phyloP scores from a whole-genome alignment of 2,888 invertebrate species.

The Notocelia uddmanniana region DNA sequence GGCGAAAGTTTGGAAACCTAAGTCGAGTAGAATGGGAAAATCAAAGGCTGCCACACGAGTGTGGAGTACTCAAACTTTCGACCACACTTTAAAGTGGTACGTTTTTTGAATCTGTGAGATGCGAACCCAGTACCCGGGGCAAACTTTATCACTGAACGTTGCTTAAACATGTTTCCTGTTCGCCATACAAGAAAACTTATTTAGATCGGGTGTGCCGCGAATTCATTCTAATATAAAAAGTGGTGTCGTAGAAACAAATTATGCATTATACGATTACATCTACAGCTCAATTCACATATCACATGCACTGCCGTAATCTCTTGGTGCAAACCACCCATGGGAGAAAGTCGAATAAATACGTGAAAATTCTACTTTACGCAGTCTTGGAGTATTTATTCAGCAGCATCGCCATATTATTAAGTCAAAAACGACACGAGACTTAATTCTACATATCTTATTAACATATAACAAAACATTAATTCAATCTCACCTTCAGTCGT shows the following conservation, averaged over 20 bases:
- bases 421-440: too few species aligned
- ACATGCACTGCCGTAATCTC: too few species aligned
- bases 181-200: conserved; percentile 11
- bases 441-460: background rate
- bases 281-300: too few species aligned
- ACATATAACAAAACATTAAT: too few species aligned
- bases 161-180: conserved; percentile 30
- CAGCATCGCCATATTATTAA: too few species aligned
- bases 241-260: too few species aligned
- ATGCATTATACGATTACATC: too few species aligned
- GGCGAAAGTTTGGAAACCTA: conserved; percentile 48
- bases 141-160: conserved; percentile 28
- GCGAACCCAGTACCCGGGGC: conserved; percentile 28
- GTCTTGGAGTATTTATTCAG: too few species aligned
- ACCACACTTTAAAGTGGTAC: conserved; percentile 47
- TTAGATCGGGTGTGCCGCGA: background rate
- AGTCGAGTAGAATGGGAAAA: conserved; percentile 50
- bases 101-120: conserved; percentile 42
- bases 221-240: background rate
- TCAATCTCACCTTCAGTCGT: too few species aligned
- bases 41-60: conserved; percentile 43
- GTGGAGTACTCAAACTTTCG: conserved; percentile 50
- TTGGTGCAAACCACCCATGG: too few species aligned
- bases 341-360: too few species aligned
- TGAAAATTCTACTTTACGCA: too few species aligned